Base-by-base conservation (phyloP, 2,797 vertebrate genomes). In the Perodicticus potto region DNA sequence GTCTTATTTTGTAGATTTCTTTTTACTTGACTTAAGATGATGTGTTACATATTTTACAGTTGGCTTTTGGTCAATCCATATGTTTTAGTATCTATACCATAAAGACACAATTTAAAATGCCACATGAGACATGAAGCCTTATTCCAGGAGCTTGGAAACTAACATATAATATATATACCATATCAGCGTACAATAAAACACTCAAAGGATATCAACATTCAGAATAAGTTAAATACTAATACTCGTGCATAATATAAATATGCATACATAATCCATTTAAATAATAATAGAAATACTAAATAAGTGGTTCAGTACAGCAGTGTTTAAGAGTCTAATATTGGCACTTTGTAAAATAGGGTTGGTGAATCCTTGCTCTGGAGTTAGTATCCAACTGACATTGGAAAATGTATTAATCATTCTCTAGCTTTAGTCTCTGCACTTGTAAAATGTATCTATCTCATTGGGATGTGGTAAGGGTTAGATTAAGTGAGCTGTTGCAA, bases 81-180 rank as follows among this genome's bases (percentile, higher is more conserved):
- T 84, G 25, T 55, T 95, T 91, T 89, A 93, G 76, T 76, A 74
- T 83, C 49, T 78, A 65, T 5, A 76, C 29, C 9, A 73, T 85
- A 61, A 95, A 94, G 11, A 70, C 10, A 73, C 13, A 84, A 92
- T 74, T 73, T 70, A 86, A 93, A 88, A 95, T 89, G 45, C 32
- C 88, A 2, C 27, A 63, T 34, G 65, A 95, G 73, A 86, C 49
- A 86, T 76, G 87, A 85, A 61, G 25, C 57, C 53, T 77, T 94
- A 69, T 43, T 91, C 61, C 87, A 86, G 23, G 57, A 92, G 43
- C n/a, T 72, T 93, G 16, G 65, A 89, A 34, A 29, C 40, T 81
- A 96, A 63, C 4, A 23, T 7, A 70, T 45, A 65, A 67, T 40
- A 67, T 55, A 69, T 59, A 70, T 91, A 69, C 57, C 61, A 74